phyloP scores from a whole-genome alignment of 2,888 invertebrate genomes.

The Zonitis immaculata region DNA sequence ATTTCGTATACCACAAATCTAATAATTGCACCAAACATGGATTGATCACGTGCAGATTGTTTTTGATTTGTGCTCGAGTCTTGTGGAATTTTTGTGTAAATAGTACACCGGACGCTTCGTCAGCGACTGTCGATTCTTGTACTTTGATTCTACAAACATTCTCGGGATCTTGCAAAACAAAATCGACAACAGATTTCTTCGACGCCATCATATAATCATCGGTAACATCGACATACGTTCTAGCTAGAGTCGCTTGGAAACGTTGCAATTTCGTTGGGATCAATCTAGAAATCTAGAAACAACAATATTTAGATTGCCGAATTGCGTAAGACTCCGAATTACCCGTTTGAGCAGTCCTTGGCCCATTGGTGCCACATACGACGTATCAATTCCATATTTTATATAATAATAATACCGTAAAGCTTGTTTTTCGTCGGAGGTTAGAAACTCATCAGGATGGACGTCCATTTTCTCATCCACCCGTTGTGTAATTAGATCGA shows the following conservation, averaged over 20 bases:
- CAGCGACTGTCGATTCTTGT: constrained; percentile 46
- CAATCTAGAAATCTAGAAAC: constrained; percentile 60
- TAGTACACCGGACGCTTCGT: constrained; percentile 59
- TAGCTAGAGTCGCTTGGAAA: constrained; percentile 57
- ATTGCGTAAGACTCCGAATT: too few relatives aligned
- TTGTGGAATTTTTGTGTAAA: constrained; percentile 56
- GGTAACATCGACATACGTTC: constrained; percentile 71
- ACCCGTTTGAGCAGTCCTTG: too few relatives aligned
- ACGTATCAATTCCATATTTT: constrained; percentile 84
- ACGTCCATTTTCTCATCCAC: too few relatives aligned
- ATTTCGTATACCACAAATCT: constrained; percentile 76
- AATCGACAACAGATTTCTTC: constrained; percentile 90
- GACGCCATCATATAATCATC: constrained; percentile 83
- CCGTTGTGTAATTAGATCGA: constrained; percentile 73
- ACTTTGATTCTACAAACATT: constrained; percentile 53
- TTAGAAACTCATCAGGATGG: constrained; percentile 54
- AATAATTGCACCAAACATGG: constrained; percentile 77
- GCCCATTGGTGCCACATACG: constrained; percentile 81
- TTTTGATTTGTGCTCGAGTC: constrained; percentile 51
- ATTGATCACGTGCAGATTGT: constrained; percentile 70
- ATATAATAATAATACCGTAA: constrained; percentile 87
- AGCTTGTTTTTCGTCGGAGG: constrained; percentile 63
- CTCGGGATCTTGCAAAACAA: constrained; percentile 76
- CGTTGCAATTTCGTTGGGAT: constrained; percentile 60
- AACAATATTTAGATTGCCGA: too few relatives aligned